Base-by-base conservation (phyloP, 2,888 invertebrate species). In the Phyllotreta striolata region DNA sequence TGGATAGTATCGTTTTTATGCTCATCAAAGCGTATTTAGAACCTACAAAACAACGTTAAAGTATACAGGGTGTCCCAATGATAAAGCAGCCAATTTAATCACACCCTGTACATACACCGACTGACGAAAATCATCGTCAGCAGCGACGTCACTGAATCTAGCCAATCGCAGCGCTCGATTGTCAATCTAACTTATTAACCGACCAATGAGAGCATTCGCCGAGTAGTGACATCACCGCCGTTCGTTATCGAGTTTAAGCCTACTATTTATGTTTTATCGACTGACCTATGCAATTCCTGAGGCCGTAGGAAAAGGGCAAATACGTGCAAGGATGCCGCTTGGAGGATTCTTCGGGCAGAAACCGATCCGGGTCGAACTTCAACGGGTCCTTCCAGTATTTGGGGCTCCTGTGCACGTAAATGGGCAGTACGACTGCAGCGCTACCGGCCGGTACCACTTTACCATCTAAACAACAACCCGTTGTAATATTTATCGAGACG, bases 321-420 rank as follows among this genome's bases (percentile, higher is more conserved):
- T 58, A 58, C 4, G 58, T 47, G 13, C 58, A 58, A 24, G 58
- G 58, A 39, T 58, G 58, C 10, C 58, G 13, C 24, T 76, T 70
- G 1, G 73, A 73, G 24, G 76, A 77, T 68, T 80, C 78, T 70
- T 86, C 85, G 0, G 85, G 83, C 14, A 84, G 73, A 72, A 88
- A 88, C 52, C 87, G 74, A 69, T 87, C 86, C 0, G 88, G 88
- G 66, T 85, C 79, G 76, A 87, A 88, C 55, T 73, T 74, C 47
- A 85, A 81, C 0, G 85, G 86, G 62, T 87, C 83, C 0, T 84
- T 85, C 83, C 85, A 88, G 52, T 84, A 77, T 55, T 76, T 76
- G 59, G 83, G 80, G 40, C 85, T 84, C 83, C 78, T 41, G 77
- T 69, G 66, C 7, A 65, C 37, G 35, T 38, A 40, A 5, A 49